Evolutionary conservation across 1,140 invertebrate genomes (phyloP).

Genomic region (Drosophila pseudoobscura): DNA sequence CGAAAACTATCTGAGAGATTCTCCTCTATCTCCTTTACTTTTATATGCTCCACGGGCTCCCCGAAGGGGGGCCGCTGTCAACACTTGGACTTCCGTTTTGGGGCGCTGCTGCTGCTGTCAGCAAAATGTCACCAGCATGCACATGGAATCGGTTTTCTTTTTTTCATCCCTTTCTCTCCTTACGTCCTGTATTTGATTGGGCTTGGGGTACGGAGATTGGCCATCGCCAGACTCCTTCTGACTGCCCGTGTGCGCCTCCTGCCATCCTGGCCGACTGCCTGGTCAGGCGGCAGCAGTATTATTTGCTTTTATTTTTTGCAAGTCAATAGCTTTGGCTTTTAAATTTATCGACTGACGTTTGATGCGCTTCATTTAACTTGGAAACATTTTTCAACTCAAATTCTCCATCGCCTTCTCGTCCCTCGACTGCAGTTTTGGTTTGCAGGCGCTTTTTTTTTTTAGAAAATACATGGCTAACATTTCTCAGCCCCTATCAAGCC

Average conservation of each 20-base stretch:
- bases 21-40: slow-evolving; percentile 6
- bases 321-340: slow-evolving; percentile 81
- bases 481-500: slow-evolving; percentile 3
- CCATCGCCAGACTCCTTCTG: slow-evolving; percentile 16
- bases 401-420: slow-evolving; percentile 13
- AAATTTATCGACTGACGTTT: slow-evolving; percentile 81
- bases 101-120: slow-evolving; percentile 57
- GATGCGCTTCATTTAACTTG: slow-evolving; percentile 81
- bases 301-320: slow-evolving; percentile 79
- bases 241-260: slow-evolving; percentile 6
- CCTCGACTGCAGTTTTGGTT: slow-evolving; percentile 22
- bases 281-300: slow-evolving; percentile 44
- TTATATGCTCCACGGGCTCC: slow-evolving; percentile 31
- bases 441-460: background rate
- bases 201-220: slow-evolving; percentile 36
- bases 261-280: slow-evolving; percentile 28
- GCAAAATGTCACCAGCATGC: slow-evolving; percentile 77
- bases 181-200: slow-evolving; percentile 48
- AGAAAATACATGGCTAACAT: slow-evolving; percentile 47
- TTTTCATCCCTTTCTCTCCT: slow-evolving; percentile 1
- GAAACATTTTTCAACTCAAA: slow-evolving; percentile 77
- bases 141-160: slow-evolving; percentile 58
- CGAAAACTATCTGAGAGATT: no score
- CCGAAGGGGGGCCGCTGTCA: slow-evolving; percentile 64
- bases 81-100: slow-evolving; percentile 74